Evolutionary conservation across 1,140 invertebrate genomes (phyloP).

Genomic region (Bombus sibiricus): DNA sequence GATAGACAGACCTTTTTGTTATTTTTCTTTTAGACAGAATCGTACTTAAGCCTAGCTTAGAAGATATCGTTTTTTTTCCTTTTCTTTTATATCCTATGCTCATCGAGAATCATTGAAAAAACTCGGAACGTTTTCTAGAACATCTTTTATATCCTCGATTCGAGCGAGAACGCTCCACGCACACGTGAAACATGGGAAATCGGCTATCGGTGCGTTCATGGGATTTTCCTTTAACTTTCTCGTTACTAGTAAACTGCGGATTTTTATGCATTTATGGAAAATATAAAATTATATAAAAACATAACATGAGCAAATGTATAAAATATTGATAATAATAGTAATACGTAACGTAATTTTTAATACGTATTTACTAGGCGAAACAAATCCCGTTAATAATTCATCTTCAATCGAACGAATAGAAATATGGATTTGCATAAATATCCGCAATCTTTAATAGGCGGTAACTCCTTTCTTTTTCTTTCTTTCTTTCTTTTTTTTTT

Average conservation of each 20-base stretch:
- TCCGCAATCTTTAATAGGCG: neutral
- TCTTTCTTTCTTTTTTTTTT: neutral
- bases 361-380: neutral
- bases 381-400: neutral
- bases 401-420: neutral
- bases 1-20: slow-evolving; percentile 8
- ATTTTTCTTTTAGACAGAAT: slow-evolving; percentile 3
- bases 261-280: neutral
- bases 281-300: neutral
- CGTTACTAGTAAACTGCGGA: neutral
- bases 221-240: neutral
- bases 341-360: neutral
- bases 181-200: slow-evolving; percentile 3
- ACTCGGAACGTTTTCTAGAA: slow-evolving; percentile 25
- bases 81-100: slow-evolving; percentile 29
- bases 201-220: neutral
- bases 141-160: slow-evolving; percentile 1
- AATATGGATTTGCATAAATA: neutral
- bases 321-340: neutral
- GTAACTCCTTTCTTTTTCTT: too few relatives aligned
- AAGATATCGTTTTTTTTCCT: neutral
- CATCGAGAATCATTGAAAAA: slow-evolving; percentile 43
- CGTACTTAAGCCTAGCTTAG: slow-evolving; percentile 35
- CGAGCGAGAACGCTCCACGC: slow-evolving; percentile 23
- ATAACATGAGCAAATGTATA: neutral